Percentiles rank a stretch among this genome's conserved stretches.
These are phyloP conservation scores for Telenomus remus DNA, from an alignment of 1,140 invertebrate genomes.

Conservation along the genomic window DNA sequence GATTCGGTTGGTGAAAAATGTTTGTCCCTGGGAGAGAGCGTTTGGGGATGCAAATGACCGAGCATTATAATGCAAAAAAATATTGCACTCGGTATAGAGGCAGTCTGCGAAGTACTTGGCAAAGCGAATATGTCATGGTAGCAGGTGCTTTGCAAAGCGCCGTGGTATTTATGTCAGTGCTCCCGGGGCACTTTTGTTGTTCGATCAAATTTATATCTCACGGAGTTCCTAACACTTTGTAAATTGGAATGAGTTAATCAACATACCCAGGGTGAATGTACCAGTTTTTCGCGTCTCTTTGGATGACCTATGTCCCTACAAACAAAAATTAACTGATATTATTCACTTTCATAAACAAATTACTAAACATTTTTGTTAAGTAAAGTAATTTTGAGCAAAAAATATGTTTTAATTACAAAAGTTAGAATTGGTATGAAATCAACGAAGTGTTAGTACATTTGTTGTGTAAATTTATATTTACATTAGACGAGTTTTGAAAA, in stretches of 20 bases:
- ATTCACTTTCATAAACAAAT: too few species aligned
- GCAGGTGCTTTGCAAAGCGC: constrained; percentile 40
- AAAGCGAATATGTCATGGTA: constrained; percentile 32
- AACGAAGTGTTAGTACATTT: too few species aligned
- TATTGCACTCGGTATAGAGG: constrained; percentile 23
- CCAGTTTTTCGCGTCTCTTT: too few species aligned
- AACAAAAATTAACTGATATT: too few species aligned
- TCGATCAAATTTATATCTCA: constrained; percentile 30
- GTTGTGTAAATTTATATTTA: too few species aligned
- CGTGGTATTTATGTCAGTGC: constrained; percentile 30
- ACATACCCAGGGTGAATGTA: background rate
- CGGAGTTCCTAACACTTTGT: constrained; percentile 21
- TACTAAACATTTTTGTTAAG: too few species aligned
- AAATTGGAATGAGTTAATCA: constrained; percentile 29
- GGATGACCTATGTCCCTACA: too few species aligned
- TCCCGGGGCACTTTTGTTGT: constrained; percentile 29
- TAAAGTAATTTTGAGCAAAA: too few species aligned
- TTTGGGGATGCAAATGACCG: constrained; percentile 4
- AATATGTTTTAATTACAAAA: too few species aligned
- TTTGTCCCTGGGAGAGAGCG: background rate
- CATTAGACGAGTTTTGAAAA: too few species aligned
- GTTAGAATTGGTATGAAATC: too few species aligned
- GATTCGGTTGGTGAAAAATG: constrained; percentile 6
- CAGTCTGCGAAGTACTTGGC: constrained; percentile 29
- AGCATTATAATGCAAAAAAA: constrained; percentile 27